Conservation (phyloP, 2,888 invertebrate species). For the Spilosoma lubricipeda region DNA sequence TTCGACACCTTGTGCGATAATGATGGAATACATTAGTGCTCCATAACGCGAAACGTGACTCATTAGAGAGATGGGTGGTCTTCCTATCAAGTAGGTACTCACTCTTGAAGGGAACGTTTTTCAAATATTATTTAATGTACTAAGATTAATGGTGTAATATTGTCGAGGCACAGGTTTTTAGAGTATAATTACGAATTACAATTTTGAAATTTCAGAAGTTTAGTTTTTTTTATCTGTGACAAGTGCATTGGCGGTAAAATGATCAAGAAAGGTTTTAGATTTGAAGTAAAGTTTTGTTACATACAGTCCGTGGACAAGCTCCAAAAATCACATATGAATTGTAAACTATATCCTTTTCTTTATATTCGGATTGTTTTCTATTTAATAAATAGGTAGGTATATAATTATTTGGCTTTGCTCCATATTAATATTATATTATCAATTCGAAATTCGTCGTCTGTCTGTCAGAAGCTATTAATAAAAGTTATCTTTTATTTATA, state of each 20-base stretch:
- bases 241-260: background rate
- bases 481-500: too few species aligned
- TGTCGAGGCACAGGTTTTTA: background rate
- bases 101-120: slow-evolving; percentile 11
- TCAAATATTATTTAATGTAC: background rate
- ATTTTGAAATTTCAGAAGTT: background rate
- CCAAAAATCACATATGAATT: background rate
- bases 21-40: slow-evolving; percentile 43
- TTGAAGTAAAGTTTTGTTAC: background rate
- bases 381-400: too few species aligned
- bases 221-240: background rate
- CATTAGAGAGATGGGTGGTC: slow-evolving; percentile 44
- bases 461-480: too few species aligned
- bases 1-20: slow-evolving; percentile 38
- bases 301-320: background rate
- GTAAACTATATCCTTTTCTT: too few species aligned
- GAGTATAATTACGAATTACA: background rate
- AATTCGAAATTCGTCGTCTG: too few species aligned
- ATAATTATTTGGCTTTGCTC: too few species aligned
- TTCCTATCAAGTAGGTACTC: slow-evolving; percentile 14
- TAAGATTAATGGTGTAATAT: background rate
- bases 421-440: too few species aligned
- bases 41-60: slow-evolving; percentile 45
- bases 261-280: background rate
- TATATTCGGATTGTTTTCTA: too few species aligned